phyloP scores from a whole-genome alignment of 2,113 vertebrate genomes.

The Callipepla squamata region DNA sequence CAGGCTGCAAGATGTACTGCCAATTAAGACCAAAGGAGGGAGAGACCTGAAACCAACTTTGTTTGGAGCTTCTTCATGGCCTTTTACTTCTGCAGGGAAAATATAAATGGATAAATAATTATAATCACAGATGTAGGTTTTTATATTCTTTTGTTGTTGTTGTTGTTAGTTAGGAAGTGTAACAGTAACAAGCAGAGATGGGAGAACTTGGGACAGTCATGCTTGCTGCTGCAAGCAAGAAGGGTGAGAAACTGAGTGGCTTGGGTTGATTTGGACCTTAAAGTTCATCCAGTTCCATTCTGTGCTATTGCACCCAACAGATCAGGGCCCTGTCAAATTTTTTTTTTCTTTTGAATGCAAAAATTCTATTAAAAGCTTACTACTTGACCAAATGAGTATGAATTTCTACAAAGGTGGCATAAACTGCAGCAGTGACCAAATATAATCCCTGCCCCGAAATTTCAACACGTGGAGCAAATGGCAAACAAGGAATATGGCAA shows the following conservation, averaged over 20 bases:
- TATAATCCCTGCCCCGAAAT: background rate
- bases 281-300: no score
- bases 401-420: background rate
- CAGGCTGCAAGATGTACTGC: constrained; percentile 17
- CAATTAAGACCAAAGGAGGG: background rate
- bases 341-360: no score
- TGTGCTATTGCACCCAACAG: no score
- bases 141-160: background rate
- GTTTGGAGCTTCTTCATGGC: background rate
- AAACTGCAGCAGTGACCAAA: background rate
- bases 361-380: background rate
- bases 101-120: background rate
- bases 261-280: no score
- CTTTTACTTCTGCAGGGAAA: background rate
- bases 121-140: background rate
- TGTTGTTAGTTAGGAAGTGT: background rate
- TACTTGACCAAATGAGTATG: background rate
- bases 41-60: constrained; percentile 24
- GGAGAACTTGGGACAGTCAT: background rate
- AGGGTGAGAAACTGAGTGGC: background rate
- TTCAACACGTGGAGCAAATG: background rate
- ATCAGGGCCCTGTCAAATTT: no score
- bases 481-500: background rate
- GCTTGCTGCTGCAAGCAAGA: background rate
- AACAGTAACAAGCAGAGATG: background rate